phyloP scores from a whole-genome alignment of 2,797 vertebrate species.

The Xenentodon cancila region DNA sequence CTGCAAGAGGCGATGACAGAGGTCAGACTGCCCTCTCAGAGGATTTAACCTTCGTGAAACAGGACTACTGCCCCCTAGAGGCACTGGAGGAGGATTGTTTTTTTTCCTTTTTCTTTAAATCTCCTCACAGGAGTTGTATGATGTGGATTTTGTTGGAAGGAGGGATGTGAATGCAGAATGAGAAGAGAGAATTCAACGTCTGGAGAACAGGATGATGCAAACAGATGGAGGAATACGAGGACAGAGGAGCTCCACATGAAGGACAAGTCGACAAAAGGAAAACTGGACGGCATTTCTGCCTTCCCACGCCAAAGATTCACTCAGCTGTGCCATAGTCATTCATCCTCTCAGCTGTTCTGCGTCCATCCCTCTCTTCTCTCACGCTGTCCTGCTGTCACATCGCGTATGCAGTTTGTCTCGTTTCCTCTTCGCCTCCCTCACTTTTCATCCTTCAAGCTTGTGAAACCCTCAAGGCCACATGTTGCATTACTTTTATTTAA shows the following conservation, averaged over 20 bases:
- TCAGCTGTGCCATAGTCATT: slow-evolving; percentile 66
- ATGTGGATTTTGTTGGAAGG: slow-evolving; percentile 19
- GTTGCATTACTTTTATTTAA: slow-evolving; percentile 75
- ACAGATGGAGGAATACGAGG: not conserved
- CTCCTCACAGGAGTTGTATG: not conserved
- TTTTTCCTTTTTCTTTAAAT: not conserved
- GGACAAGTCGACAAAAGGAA: slow-evolving; percentile 13
- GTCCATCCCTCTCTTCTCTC: slow-evolving; percentile 35
- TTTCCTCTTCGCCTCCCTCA: slow-evolving; percentile 18
- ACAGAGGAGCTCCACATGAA: slow-evolving; percentile 2
- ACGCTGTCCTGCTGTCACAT: slow-evolving; percentile 51
- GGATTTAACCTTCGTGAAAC: slow-evolving; percentile 44
- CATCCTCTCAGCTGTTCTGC: slow-evolving; percentile 28
- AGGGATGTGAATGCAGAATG: slow-evolving; percentile 10
- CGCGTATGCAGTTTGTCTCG: slow-evolving; percentile 37
- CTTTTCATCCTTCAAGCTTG: slow-evolving; percentile 46
- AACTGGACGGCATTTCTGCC: slow-evolving; percentile 16
- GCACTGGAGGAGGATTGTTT: slow-evolving; percentile 37
- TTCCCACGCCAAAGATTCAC: slow-evolving; percentile 59
- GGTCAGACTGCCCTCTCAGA: slow-evolving; percentile 69
- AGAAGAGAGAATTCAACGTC: slow-evolving; percentile 21
- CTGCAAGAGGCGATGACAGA: slow-evolving; percentile 90
- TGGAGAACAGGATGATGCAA: slow-evolving; percentile 20
- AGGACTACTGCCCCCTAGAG: slow-evolving; percentile 34
- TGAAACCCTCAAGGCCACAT: slow-evolving; percentile 68